Evolutionary conservation across 2,888 invertebrate genomes (phyloP).

Genomic region (Listrodromus nycthemerus): DNA sequence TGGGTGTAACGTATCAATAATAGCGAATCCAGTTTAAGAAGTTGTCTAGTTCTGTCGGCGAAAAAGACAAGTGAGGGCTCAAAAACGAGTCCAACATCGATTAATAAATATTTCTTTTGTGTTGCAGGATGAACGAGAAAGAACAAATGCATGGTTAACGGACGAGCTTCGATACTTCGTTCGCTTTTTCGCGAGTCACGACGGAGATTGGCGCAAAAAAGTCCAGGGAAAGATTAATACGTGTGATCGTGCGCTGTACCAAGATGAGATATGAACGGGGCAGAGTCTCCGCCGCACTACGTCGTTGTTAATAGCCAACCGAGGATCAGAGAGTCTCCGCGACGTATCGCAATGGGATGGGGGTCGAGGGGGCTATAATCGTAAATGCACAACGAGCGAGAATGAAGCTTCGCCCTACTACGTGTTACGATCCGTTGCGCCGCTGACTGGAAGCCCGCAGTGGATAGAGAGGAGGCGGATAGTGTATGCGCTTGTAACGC

Average conservation of each 20-base stretch:
- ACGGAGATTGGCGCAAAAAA: background rate
- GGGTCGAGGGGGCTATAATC: conserved; percentile 70
- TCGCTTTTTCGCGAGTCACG: background rate
- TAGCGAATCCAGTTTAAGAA: no score
- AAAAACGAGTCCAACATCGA: no score
- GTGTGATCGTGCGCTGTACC: conserved; percentile 9
- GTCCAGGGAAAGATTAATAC: background rate
- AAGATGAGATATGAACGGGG: conserved; percentile 44
- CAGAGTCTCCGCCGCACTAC: conserved; percentile 39
- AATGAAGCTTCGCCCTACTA: conserved; percentile 45
- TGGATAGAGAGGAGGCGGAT: conserved; percentile 17
- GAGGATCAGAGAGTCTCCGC: conserved; percentile 49
- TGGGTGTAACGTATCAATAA: no score
- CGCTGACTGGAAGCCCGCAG: background rate
- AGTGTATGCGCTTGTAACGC: conserved; percentile 57
- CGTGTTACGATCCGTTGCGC: background rate
- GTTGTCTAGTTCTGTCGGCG: no score
- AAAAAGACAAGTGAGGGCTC: no score
- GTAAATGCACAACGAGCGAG: conserved; percentile 72
- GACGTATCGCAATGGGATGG: conserved; percentile 29
- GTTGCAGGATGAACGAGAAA: no score
- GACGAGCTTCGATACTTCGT: background rate
- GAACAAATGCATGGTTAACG: no score
- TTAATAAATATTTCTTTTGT: no score
- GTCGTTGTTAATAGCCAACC: conserved; percentile 47